Evolutionary conservation across 2,797 vertebrate genomes (phyloP), one percentile per base, ranked within the genome.

Genomic region (Neoniphon sammara): DNA sequence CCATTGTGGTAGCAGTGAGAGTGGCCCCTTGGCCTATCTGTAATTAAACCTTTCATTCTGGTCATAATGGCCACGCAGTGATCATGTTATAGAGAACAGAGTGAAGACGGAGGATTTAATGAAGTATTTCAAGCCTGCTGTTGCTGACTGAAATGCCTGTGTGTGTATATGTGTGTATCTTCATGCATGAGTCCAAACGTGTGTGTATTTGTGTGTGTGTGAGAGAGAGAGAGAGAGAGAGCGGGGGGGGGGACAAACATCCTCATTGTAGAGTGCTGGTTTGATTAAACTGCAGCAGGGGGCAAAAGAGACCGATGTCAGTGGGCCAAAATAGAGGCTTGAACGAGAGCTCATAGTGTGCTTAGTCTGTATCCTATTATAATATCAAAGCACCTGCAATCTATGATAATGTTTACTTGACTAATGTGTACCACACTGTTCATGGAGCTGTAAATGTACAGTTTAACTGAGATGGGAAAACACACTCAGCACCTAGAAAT

Each of bases 21-120:
- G 39, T 68, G 72, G 84, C 91, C 89, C 86, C 76, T 85, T 91
- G 84, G 77, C 90, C 86, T 86, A 66, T 56, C 53, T 77, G 21
- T 46, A 79, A 86, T 86, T 68, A 88, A 70, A 70, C 23, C 73
- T 69, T 60, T 68, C 21, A 52, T 67, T 79, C 61, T 80, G 66
- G 80, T 78, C 80, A 88, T 78, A 88, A 49, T 59, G 73, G 77
- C 44, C 70, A 74, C 58, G 59, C 71, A 71, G 68, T 72, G 68
- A 78, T 73, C 75, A 76, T 52, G 54, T 15, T 34, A 31, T 62
- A 66, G n/a, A 17, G 27, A 46, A 50, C 62, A 71, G 67, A 72
- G 31, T 11, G 71, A 58, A 65, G 27, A 56, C 70, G 70, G 74
- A 77, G 75, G 75, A 46, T 62, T 73, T 54, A 47, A 49, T 75